Percentiles rank a stretch among this genome's conserved stretches.
Conservation (phyloP, 2,797 vertebrate species). For the Platalea minor region DNA sequence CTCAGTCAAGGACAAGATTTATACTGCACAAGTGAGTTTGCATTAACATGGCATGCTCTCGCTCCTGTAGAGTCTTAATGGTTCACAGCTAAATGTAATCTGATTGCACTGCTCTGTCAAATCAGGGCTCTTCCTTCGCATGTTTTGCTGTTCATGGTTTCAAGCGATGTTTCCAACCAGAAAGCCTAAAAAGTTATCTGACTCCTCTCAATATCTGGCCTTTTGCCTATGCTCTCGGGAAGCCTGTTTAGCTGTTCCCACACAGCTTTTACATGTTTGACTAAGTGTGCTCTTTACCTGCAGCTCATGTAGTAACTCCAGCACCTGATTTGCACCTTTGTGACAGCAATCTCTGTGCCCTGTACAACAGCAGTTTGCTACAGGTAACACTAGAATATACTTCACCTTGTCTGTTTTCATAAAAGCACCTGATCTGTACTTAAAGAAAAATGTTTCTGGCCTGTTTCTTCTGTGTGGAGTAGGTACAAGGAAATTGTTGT, state of each 20-base stretch:
- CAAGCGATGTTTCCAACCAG: not conserved
- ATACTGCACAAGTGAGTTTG: not conserved
- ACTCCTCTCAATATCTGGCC: not conserved
- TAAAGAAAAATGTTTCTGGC: not conserved
- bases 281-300: not conserved
- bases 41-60: not conserved
- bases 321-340: not conserved
- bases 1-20: not conserved
- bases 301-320: not conserved
- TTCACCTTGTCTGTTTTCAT: not conserved
- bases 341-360: accelerated
- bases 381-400: not conserved
- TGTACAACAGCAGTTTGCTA: not conserved
- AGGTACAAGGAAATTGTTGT: not conserved
- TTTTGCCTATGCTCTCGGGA: not conserved
- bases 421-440: not conserved
- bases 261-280: not conserved
- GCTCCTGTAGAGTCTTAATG: not conserved
- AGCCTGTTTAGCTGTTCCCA: accelerated
- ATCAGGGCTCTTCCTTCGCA: not conserved
- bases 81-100: not conserved
- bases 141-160: not conserved
- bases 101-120: not conserved
- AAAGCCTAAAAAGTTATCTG: not conserved
- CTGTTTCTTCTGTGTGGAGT: not conserved